A percentile compares a stretch with the other conserved stretches of the same genome.
Conservation (phyloP, 2,797 vertebrate species). For the Sylvilagus floridanus region DNA sequence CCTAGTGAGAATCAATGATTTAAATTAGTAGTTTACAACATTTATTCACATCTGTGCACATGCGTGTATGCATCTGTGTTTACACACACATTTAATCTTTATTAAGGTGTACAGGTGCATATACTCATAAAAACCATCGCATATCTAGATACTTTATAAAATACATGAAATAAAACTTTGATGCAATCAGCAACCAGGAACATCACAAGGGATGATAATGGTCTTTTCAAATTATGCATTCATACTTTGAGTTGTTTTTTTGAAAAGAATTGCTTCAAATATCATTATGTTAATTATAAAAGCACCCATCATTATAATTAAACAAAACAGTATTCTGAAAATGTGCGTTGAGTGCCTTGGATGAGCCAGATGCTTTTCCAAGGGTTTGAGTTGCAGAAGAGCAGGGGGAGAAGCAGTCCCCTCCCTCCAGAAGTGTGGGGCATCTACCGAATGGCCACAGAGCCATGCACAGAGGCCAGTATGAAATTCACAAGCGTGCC, state of each 20-base stretch:
- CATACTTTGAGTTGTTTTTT: conserved; percentile 46
- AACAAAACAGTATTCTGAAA: conserved; percentile 67
- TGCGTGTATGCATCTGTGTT: background rate
- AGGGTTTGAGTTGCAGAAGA: conserved; percentile 7
- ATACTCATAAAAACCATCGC: background rate
- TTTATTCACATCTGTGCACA: background rate
- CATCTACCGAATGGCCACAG: background rate
- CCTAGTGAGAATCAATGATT: background rate
- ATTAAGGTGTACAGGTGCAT: background rate
- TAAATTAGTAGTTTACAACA: conserved; percentile 10
- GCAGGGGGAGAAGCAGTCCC: background rate
- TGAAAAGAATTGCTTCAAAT: conserved; percentile 66
- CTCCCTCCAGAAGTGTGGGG: background rate
- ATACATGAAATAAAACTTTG: conserved; percentile 45
- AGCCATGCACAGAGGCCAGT: background rate
- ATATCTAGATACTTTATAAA: conserved; percentile 40
- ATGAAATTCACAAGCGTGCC: background rate
- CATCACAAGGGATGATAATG: conserved; percentile 60
- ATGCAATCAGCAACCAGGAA: conserved; percentile 34
- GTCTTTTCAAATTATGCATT: conserved; percentile 69
- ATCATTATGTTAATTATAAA: conserved; percentile 75
- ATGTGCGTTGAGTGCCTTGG: conserved; percentile 43
- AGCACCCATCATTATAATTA: conserved; percentile 56
- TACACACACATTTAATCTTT: background rate
- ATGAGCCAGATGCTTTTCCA: conserved; percentile 21